Base-by-base conservation (phyloP, 2,888 invertebrate genomes). In the Saturnia japonica region DNA sequence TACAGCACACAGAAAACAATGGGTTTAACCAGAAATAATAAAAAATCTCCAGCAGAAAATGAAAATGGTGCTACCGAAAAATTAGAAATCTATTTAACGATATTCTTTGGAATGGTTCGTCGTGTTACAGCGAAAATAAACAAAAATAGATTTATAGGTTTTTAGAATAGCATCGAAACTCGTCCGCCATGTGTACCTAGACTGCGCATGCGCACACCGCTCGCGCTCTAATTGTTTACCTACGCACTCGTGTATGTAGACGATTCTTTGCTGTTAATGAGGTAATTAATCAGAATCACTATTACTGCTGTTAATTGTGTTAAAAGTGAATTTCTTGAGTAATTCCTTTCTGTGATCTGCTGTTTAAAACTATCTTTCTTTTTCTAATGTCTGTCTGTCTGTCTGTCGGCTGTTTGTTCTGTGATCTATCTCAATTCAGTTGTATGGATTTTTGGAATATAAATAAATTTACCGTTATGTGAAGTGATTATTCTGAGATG, bases 221-320 rank as follows among this genome's bases (percentile, higher is more conserved):
- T 34, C n/a, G 54, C 54, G 54, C 54, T 54, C 54, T 54, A 12
- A 54, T 54, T 60, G 57, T 60, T 60, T 60, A 28, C 57, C 28
- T 60, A 28, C 57, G 57, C 28, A 28, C 25, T 28, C 57, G 28
- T 19, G 47, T 60, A 14, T 16, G 57, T 60, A 60, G 25, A 60
- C 28, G 57, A 60, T 64, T 40, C 19, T 40, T 64, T 64, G 40
- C 40, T 64, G 40, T 64, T 64, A 64, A 64, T 64, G 64, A 40
- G 34, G 40, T 11, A 40, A 64, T 40, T 64, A 64, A 64, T 64
- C 64, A 64, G 40, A 64, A 64, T 64, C 64, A 64, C 40, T 7
- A 60, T 60, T 28, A 60, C 57, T 60, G 28, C 25, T 60, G 28
- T 60, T 60, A 28, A 60, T 60, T 60, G 28, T 28, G 3, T 60